Percentiles rank a stretch among this genome's conserved stretches.
Conservation (phyloP, 2,113 vertebrate genomes). For the Haliaeetus leucogaster region DNA sequence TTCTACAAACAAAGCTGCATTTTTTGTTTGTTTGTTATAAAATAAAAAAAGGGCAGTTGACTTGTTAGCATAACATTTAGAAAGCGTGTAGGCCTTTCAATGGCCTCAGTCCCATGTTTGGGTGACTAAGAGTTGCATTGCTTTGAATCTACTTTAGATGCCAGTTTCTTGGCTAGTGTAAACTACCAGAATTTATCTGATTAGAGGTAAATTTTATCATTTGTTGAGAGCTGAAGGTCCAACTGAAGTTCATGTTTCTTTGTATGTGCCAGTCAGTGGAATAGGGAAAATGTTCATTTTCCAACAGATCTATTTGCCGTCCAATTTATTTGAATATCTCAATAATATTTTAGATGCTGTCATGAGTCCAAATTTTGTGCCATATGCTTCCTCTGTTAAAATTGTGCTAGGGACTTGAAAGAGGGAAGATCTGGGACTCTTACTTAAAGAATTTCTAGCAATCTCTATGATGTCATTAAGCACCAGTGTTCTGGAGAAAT, state of each 20-base stretch:
- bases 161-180: neutral
- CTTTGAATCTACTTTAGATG: neutral
- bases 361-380: neutral
- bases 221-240: neutral
- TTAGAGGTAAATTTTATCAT: neutral
- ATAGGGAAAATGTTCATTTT: neutral
- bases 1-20: neutral
- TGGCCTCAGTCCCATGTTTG: fast-evolving
- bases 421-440: fast-evolving
- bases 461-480: neutral
- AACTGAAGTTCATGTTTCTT: neutral
- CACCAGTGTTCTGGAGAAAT: neutral
- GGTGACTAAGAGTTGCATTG: neutral
- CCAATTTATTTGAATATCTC: neutral
- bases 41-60: neutral
- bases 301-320: neutral
- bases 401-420: neutral
- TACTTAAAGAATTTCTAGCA: neutral
- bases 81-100: neutral
- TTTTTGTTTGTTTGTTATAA: neutral
- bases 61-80: neutral
- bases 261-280: neutral
- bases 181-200: neutral
- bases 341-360: neutral
- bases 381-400: neutral